phyloP scores from a whole-genome alignment of 1,140 invertebrate genomes.

The Zaprionus inermis region DNA sequence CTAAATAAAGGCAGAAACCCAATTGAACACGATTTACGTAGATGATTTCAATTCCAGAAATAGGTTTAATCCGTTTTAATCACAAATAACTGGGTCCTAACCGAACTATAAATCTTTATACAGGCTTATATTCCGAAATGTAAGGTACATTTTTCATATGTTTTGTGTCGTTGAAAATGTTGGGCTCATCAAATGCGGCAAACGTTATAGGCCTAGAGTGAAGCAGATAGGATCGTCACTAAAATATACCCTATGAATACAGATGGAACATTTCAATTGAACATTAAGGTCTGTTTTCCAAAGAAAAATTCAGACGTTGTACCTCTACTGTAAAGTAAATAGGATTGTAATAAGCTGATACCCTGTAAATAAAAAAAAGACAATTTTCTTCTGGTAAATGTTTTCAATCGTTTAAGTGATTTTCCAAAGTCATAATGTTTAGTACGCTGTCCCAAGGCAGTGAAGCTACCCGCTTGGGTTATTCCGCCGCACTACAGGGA shows the following conservation, averaged over 20 bases:
- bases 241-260: neutral
- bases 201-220: conserved; percentile 3
- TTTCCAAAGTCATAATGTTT: too few relatives aligned
- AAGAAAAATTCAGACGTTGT: too few relatives aligned
- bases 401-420: neutral
- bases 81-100: neutral
- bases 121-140: too few relatives aligned
- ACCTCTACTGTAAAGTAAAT: too few relatives aligned
- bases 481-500: conserved; percentile 3
- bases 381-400: neutral
- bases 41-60: neutral
- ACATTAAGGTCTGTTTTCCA: too few relatives aligned
- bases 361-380: neutral
- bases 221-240: neutral
- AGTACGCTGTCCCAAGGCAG: too few relatives aligned
- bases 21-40: neutral
- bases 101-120: too few relatives aligned
- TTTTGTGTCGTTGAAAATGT: conserved; percentile 12
- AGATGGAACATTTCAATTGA: too few relatives aligned
- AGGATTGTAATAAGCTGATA: neutral
- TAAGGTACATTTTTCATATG: conserved; percentile 18
- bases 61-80: neutral
- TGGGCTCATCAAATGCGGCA: conserved; percentile 15
- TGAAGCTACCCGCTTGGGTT: neutral
- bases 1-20: neutral